Conservation (phyloP, 92 coral and sea anemone genomes). For the Virgularia gustaviana region DNA sequence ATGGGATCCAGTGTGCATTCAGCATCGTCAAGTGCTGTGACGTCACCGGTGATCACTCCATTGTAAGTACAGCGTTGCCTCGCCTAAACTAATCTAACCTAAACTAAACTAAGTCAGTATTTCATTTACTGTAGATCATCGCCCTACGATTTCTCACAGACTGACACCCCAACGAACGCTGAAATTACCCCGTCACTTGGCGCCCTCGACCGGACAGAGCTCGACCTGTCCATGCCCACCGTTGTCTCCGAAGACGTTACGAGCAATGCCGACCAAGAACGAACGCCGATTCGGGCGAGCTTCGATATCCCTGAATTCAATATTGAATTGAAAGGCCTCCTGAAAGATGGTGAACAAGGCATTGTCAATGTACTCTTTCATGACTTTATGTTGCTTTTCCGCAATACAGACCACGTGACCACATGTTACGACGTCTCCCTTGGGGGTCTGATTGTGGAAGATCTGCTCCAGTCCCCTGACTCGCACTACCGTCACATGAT, state of each 20-base stretch:
- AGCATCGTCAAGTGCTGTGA: slow-evolving; percentile 25
- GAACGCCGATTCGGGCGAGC: slow-evolving; percentile 69
- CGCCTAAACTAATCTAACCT: neutral
- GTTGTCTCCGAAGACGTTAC: neutral
- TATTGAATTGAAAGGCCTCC: slow-evolving; percentile 81
- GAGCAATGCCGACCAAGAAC: slow-evolving; percentile 45
- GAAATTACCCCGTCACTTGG: slow-evolving; percentile 25
- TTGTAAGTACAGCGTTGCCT: slow-evolving; percentile 36
- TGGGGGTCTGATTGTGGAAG: slow-evolving; percentile 85
- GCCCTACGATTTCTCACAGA: slow-evolving; percentile 35
- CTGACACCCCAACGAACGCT: neutral
- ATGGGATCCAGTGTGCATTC: slow-evolving; percentile 28
- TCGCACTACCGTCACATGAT: slow-evolving; percentile 75
- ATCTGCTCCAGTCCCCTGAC: slow-evolving; percentile 76
- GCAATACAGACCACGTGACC: slow-evolving; percentile 63
- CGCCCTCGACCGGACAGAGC: slow-evolving; percentile 30
- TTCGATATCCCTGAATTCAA: slow-evolving; percentile 84
- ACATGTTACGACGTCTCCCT: slow-evolving; percentile 75
- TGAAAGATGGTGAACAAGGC: slow-evolving; percentile 73
- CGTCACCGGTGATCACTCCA: slow-evolving; percentile 71
- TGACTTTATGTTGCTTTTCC: slow-evolving; percentile 68
- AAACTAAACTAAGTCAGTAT: neutral
- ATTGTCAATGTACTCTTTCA: slow-evolving; percentile 78
- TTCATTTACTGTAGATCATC: slow-evolving; percentile 58
- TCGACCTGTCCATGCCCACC: slow-evolving; percentile 21